phyloP scores from a whole-genome alignment of 2,888 invertebrate genomes.

The Aelia acuminata region DNA sequence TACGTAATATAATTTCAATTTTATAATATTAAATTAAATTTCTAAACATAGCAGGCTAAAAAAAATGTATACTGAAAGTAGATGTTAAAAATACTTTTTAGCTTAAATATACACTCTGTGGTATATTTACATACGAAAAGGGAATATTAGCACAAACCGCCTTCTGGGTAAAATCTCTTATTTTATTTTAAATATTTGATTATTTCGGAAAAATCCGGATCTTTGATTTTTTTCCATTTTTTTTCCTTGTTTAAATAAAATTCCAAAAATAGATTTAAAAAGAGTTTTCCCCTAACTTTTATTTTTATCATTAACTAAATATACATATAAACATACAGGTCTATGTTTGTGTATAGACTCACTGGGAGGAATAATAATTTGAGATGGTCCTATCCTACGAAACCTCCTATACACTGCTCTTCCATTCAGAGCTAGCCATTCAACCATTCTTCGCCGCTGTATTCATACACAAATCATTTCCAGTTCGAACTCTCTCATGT shows the following conservation, averaged over 20 bases:
- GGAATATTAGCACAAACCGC: too few relatives aligned
- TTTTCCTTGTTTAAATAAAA: too few relatives aligned
- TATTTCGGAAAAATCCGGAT: too few relatives aligned
- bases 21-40: too few relatives aligned
- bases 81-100: too few relatives aligned
- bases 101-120: too few relatives aligned
- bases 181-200: too few relatives aligned
- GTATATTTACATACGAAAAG: too few relatives aligned
- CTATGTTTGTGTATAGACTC: not conserved
- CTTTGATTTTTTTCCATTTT: too few relatives aligned
- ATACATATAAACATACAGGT: not conserved
- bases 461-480: slow-evolving; percentile 44
- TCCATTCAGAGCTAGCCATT: slow-evolving; percentile 23
- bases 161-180: not conserved
- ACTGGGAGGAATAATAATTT: not conserved
- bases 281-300: not conserved
- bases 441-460: slow-evolving; percentile 29
- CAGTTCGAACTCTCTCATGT: slow-evolving; percentile 19
- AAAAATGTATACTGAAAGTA: too few relatives aligned
- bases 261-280: not conserved
- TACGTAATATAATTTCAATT: too few relatives aligned
- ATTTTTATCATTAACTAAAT: not conserved
- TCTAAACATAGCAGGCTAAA: too few relatives aligned
- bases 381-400: not conserved
- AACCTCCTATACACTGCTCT: slow-evolving; percentile 9